phyloP scores from a whole-genome alignment of 2,888 invertebrate species.

The Drosophila birchii region DNA sequence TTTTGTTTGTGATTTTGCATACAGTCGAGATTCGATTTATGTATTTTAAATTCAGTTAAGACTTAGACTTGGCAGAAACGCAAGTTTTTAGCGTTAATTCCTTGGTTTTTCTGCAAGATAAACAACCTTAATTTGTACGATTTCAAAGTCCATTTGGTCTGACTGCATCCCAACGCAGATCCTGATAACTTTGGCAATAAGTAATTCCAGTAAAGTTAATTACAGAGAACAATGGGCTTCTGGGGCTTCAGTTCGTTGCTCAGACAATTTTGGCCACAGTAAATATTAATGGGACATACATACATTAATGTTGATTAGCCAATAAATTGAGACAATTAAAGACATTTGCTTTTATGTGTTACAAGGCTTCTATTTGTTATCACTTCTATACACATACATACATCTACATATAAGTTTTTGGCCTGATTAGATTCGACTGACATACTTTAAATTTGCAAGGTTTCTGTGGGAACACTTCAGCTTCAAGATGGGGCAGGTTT shows the following conservation, averaged over 20 bases:
- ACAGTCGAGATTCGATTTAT: background rate
- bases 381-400: background rate
- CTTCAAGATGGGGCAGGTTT: conserved; percentile 64
- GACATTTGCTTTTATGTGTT: background rate
- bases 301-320: conserved; percentile 26
- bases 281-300: conserved; percentile 12
- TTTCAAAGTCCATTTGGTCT: conserved; percentile 16
- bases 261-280: background rate
- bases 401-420: background rate
- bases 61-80: background rate
- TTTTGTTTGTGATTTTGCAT: background rate
- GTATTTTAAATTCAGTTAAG: background rate
- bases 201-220: background rate
- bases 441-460: conserved; percentile 51
- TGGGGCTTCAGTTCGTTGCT: conserved; percentile 21
- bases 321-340: conserved; percentile 15
- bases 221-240: conserved; percentile 5
- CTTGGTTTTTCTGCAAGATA: conserved; percentile 31
- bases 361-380: conserved; percentile 14
- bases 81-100: conserved; percentile 8
- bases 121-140: conserved; percentile 28
- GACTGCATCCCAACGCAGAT: conserved; percentile 14
- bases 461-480: conserved; percentile 49
- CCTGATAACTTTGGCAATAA: no score
- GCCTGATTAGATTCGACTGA: conserved; percentile 44